phyloP scores from a whole-genome alignment of 2,797 vertebrate species.

The Eidolon dupreanum region DNA sequence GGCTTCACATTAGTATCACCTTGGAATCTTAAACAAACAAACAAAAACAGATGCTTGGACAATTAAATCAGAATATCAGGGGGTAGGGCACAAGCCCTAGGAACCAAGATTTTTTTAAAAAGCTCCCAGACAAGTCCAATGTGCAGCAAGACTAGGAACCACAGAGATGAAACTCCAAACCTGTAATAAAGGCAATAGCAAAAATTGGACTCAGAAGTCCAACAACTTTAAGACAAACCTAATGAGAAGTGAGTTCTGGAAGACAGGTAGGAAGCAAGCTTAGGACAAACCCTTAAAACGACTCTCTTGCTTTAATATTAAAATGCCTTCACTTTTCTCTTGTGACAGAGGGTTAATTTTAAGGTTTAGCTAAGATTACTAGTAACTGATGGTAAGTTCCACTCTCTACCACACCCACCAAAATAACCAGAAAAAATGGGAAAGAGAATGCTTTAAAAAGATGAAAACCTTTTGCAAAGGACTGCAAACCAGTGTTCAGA shows the following conservation, averaged over 20 bases:
- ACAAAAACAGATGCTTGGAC: not conserved
- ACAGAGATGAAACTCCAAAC: not conserved
- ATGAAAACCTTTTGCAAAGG: not conserved
- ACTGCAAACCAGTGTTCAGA: not conserved
- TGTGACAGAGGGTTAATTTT: not conserved
- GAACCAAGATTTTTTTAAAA: not conserved
- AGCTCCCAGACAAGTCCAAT: not conserved
- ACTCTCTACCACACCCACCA: not conserved
- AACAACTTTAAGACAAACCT: not conserved
- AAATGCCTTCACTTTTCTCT: not conserved
- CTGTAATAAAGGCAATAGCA: not conserved
- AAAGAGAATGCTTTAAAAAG: not conserved
- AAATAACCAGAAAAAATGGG: conserved; percentile 2
- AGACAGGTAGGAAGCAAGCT: not conserved
- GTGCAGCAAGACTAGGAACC: not conserved
- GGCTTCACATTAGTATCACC: not conserved
- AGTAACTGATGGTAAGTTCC: not conserved
- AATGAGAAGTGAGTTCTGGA: conserved; percentile 20
- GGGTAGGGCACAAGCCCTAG: not conserved
- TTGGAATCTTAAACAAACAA: not conserved
- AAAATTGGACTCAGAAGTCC: not conserved
- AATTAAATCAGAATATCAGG: conserved; percentile 25
- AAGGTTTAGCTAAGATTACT: not conserved
- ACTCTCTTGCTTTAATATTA: conserved; percentile 7
- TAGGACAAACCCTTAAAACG: conserved; percentile 29